phyloP scores from a whole-genome alignment of 1,140 invertebrate genomes.

The Drosophila sulfurigaster region DNA sequence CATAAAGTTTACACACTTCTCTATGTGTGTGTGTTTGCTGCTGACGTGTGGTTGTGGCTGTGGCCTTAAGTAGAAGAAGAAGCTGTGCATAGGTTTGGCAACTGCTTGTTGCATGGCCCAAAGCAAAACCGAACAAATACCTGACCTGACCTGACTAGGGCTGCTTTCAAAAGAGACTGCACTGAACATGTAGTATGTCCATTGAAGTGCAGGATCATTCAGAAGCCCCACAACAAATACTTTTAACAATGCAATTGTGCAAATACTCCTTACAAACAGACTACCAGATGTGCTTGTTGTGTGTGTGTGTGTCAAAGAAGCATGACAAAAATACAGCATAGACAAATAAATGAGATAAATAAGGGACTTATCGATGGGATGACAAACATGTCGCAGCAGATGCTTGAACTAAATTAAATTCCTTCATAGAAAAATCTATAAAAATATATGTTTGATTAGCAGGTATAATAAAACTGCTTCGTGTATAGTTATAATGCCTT shows the following conservation, averaged over 20 bases:
- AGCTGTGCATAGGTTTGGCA: conserved; percentile 16
- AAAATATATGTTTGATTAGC: too few species aligned
- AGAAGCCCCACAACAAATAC: conserved; percentile 29
- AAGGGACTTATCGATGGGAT: neutral
- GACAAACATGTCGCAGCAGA: neutral
- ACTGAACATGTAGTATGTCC: conserved; percentile 23
- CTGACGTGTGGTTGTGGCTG: conserved; percentile 71
- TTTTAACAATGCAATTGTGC: conserved; percentile 42
- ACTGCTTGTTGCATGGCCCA: conserved; percentile 39
- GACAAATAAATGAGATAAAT: conserved; percentile 19
- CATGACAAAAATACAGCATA: conserved; percentile 11
- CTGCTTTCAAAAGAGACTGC: conserved; percentile 12
- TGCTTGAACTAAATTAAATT: neutral
- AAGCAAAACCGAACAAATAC: conserved; percentile 28
- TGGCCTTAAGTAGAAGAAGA: conserved; percentile 11
- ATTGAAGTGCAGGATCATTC: conserved; percentile 42
- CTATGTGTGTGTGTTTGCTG: conserved; percentile 46
- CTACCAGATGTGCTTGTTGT: neutral
- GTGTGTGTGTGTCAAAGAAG: conserved; percentile 6
- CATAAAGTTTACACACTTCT: conserved; percentile 48
- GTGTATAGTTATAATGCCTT: too few species aligned
- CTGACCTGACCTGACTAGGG: conserved; percentile 7
- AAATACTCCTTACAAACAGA: conserved; percentile 5
- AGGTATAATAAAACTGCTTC: too few species aligned
- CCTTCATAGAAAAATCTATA: neutral